Conservation (phyloP, 2,113 vertebrate species). For the Neodontobutis hainanensis region DNA sequence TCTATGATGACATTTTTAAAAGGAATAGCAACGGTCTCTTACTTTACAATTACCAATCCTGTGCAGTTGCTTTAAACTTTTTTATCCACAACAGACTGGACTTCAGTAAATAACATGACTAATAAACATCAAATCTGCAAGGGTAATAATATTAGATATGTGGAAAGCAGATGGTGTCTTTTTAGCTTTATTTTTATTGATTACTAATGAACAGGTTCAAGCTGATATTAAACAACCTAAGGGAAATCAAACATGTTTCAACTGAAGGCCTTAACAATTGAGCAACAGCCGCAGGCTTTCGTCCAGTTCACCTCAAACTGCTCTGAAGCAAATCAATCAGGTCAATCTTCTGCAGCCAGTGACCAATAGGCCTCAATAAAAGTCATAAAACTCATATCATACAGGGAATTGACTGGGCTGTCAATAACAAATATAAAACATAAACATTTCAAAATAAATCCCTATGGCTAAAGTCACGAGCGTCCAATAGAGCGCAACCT, state of each 20-base stretch:
- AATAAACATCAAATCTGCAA: neutral
- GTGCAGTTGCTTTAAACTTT: neutral
- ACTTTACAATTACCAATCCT: neutral
- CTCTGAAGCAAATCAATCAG: slow-evolving; percentile 4
- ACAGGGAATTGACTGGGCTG: neutral
- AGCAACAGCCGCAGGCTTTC: neutral
- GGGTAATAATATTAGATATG: neutral
- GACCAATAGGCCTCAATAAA: neutral
- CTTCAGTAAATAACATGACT: neutral
- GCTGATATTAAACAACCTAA: neutral
- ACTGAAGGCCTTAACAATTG: neutral
- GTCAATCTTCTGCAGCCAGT: neutral
- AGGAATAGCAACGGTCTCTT: neutral
- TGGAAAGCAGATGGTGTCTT: neutral
- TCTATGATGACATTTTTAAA: slow-evolving; percentile 5
- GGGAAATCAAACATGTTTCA: neutral
- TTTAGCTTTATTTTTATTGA: no score
- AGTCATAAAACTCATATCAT: neutral
- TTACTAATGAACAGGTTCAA: no score
- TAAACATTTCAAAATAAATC: slow-evolving; percentile 10
- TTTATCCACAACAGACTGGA: neutral
- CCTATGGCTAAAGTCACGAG: neutral
- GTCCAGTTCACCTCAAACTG: neutral
- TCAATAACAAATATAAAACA: neutral
- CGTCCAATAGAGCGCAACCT: neutral